A percentile compares a stretch with the other conserved stretches of the same genome.
phyloP scores from a whole-genome alignment of 2,888 invertebrate genomes.

The Cotesia congregata region DNA sequence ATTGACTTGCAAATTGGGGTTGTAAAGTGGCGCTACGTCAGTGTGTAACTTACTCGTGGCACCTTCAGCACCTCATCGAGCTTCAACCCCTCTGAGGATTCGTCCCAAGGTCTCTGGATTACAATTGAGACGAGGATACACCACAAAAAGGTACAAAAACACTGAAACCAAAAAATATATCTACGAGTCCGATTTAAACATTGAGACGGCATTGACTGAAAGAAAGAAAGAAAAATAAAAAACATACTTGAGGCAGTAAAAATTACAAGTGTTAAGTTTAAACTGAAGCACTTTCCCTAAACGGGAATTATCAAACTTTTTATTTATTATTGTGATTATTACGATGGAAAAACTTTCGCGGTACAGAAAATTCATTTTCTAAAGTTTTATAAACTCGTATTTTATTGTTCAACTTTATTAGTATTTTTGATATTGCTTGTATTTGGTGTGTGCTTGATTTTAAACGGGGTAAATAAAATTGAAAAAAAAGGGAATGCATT shows the following conservation, averaged over 20 bases:
- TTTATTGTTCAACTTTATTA: slow-evolving; percentile 1
- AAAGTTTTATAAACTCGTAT: slow-evolving; percentile 5
- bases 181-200: neutral
- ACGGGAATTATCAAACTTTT: neutral
- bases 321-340: slow-evolving; percentile 23
- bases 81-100: slow-evolving; percentile 39
- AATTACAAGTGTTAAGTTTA: neutral
- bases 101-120: slow-evolving; percentile 33
- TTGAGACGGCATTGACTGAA: neutral
- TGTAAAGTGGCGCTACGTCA: slow-evolving; percentile 37
- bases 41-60: slow-evolving; percentile 36
- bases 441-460: neutral
- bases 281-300: neutral
- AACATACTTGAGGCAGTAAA: neutral
- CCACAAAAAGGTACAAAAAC: slow-evolving; percentile 21
- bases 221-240: neutral
- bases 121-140: slow-evolving; percentile 11
- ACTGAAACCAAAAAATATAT: neutral
- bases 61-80: slow-evolving; percentile 38
- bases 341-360: neutral
- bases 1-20: slow-evolving; percentile 39
- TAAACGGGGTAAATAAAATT: neutral
- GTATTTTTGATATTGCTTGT: neutral
- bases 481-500: neutral
- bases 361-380: slow-evolving; percentile 14